Evolutionary conservation across 2,888 invertebrate genomes (phyloP).

Genomic region (Salticus scenicus): DNA sequence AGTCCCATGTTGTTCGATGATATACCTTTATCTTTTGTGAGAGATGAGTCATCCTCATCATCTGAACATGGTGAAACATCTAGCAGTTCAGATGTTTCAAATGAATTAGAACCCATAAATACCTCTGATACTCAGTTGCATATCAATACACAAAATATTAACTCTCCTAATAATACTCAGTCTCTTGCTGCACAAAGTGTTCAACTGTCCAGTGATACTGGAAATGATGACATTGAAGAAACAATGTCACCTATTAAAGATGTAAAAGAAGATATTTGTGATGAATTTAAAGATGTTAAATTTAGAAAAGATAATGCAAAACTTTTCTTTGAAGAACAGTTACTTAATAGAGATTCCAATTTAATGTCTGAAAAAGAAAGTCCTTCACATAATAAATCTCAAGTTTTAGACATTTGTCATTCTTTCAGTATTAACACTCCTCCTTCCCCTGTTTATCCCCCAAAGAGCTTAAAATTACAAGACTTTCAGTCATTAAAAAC

Average conservation of each 20-base stretch:
- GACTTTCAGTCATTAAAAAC: constrained; percentile 58
- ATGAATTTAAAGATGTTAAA: constrained; percentile 1
- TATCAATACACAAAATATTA: no score
- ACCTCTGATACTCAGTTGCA: no score
- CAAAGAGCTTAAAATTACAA: constrained; percentile 53
- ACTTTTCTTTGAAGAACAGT: background rate
- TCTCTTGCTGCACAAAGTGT: background rate
- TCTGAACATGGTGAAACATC: background rate
- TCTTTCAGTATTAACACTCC: constrained; percentile 61
- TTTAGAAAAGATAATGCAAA: background rate
- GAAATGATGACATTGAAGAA: no score
- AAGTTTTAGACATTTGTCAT: constrained; percentile 22
- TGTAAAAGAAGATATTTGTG: background rate
- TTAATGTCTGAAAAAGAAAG: constrained; percentile 1
- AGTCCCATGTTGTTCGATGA: constrained; percentile 7
- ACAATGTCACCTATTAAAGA: background rate
- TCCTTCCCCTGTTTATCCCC: constrained; percentile 62
- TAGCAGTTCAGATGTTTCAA: background rate
- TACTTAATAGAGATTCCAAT: background rate
- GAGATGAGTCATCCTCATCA: background rate
- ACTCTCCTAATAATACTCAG: background rate
- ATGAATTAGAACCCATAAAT: background rate
- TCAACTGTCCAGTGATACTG: no score
- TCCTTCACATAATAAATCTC: constrained; percentile 3
- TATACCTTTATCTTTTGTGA: background rate